Conservation (phyloP, 1,140 invertebrate species). For the Lamellibrachia luymesi region DNA sequence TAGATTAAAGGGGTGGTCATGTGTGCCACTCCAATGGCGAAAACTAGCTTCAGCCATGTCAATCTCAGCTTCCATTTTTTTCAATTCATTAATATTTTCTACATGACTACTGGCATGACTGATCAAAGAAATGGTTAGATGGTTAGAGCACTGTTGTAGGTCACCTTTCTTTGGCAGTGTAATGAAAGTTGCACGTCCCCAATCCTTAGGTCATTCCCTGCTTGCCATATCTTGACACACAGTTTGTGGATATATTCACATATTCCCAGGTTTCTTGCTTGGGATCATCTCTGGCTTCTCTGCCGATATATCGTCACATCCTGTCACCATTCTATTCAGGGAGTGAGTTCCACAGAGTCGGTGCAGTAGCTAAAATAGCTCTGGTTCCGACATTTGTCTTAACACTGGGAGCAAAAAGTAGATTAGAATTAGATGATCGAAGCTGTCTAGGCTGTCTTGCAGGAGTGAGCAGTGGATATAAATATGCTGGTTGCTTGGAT, state of each 20-base stretch:
- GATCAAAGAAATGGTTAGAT: background rate
- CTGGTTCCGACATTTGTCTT: too few species aligned
- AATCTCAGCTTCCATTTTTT: background rate
- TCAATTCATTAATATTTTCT: background rate
- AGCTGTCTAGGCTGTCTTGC: too few species aligned
- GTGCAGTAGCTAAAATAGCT: too few species aligned
- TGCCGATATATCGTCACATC: background rate
- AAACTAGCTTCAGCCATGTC: background rate
- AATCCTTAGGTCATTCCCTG: background rate
- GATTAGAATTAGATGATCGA: too few species aligned
- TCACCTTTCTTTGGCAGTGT: background rate
- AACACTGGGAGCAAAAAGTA: too few species aligned
- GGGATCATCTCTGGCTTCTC: background rate
- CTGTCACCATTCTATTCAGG: background rate
- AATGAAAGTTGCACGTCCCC: background rate
- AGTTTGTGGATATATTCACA: background rate
- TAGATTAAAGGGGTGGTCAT: background rate
- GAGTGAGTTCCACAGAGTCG: too few species aligned
- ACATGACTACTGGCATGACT: background rate
- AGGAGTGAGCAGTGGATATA: too few species aligned
- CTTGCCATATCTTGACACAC: background rate
- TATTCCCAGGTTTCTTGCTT: background rate
- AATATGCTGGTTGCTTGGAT: too few species aligned
- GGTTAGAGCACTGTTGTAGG: background rate
- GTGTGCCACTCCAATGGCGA: background rate